Percentiles rank a stretch among this genome's conserved stretches.
phyloP scores from a whole-genome alignment of 2,113 vertebrate genomes.

The Garra rufa region DNA sequence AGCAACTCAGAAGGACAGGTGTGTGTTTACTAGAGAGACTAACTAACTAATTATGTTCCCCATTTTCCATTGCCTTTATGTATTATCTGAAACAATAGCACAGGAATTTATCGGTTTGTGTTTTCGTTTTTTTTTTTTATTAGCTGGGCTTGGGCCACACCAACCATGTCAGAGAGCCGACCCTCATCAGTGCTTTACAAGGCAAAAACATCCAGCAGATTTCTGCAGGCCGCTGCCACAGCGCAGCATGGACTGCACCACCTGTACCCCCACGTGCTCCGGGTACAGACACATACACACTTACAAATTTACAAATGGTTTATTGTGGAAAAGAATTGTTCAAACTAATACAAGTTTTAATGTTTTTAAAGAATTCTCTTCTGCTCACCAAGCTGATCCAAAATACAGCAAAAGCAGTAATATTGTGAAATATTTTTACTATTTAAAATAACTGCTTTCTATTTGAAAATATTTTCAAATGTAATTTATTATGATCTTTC shows the following conservation, averaged over 20 bases:
- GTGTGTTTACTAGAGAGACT: background rate
- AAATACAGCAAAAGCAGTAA: too few relatives aligned
- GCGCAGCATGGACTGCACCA: constrained; percentile 79
- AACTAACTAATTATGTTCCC: background rate
- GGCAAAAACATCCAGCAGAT: constrained; percentile 79
- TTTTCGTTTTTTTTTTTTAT: constrained; percentile 14
- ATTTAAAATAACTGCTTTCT: too few relatives aligned
- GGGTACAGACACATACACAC: constrained; percentile 61
- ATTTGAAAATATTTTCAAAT: too few relatives aligned
- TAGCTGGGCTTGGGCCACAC: constrained; percentile 80
- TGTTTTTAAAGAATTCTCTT: too few relatives aligned
- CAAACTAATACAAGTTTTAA: too few relatives aligned
- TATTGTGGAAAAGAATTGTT: too few relatives aligned
- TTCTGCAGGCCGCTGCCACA: constrained; percentile 82
- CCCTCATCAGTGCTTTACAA: constrained; percentile 72
- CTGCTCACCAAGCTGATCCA: too few relatives aligned
- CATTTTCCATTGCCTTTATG: background rate
- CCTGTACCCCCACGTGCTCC: constrained; percentile 74
- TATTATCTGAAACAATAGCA: background rate
- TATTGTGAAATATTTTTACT: too few relatives aligned
- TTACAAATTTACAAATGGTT: too few relatives aligned
- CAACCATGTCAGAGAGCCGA: constrained; percentile 78
- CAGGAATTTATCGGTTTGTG: background rate
- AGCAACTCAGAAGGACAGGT: constrained; percentile 84
- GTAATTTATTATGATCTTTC: too few relatives aligned